Base-by-base conservation (phyloP, 2,888 invertebrate species). In the Euspilapteryx auroguttella region DNA sequence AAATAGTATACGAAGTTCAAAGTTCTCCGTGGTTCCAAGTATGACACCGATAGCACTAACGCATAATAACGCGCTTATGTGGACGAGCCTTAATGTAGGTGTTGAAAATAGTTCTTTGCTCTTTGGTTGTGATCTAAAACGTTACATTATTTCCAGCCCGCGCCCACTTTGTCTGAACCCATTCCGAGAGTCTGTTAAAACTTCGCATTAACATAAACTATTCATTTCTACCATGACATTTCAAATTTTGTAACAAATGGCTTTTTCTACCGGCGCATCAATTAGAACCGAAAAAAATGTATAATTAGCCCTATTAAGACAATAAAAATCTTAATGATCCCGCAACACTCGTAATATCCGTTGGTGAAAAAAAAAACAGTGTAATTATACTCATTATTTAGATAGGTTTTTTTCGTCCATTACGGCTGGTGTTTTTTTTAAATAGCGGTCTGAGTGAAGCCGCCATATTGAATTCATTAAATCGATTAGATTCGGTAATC, bases 311-410 rank as follows among this genome's bases (percentile, higher is more conserved):
- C 65, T 69, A 73, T 75, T 71, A 73, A 75, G 68, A 75, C 73
- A 73, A 73, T 75, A 75, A 75, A 75, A 69, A 52, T 68, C 66
- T 69, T 75, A 71, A 75, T 73, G 73, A 75, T 68, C 66, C 71
- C 63, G 66, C 69, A 65, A 64, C 68, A 66, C 56, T 47, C 56
- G 65, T 68, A 64, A 66, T 65, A 61, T 65, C 63, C 63, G 66
- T 69, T 61, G 51, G 61, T 63, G 64, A 69, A 66, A 71, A 69
- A 71, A 65, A 69, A 66, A 61, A 61, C 5, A 17, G 8, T 68
- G 62, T 73, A 73, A 73, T 71, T 73, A 73, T 69, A 64, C 65
- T 69, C 71, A 73, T 73, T 73, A 73, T 71, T 69, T 63, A 69
- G 69, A 71, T 73, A 71, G 66, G 62, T 66, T 68, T 69, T 65